Evolutionary conservation across 2,113 vertebrate species (phyloP).

Genomic region (Pelvicachromis taeniatus): DNA sequence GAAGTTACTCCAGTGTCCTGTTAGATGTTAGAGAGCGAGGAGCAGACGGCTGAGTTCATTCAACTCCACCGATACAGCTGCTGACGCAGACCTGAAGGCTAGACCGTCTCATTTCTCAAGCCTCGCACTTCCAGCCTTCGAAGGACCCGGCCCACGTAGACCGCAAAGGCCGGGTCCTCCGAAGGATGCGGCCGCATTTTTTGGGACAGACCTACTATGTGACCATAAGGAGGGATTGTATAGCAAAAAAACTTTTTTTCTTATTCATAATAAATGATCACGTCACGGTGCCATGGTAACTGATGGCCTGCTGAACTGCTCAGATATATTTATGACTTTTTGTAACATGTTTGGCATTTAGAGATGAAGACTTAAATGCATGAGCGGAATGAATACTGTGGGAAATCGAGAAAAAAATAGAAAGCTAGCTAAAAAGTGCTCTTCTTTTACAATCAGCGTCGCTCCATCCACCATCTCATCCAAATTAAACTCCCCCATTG

Average conservation of each 20-base stretch:
- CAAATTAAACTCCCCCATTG: not conserved
- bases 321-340: not conserved
- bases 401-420: not conserved
- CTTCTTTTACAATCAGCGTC: not conserved
- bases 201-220: too few species aligned
- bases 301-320: not conserved
- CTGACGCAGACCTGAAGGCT: too few species aligned
- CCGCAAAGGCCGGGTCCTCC: too few species aligned
- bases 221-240: too few species aligned
- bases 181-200: too few species aligned
- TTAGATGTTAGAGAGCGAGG: too few species aligned
- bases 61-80: too few species aligned
- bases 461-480: not conserved
- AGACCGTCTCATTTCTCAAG: too few species aligned
- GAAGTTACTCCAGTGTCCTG: too few species aligned
- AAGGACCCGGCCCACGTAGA: too few species aligned
- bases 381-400: not conserved
- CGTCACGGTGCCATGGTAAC: not conserved
- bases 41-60: too few species aligned
- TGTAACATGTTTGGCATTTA: not conserved
- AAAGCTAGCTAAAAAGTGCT: not conserved
- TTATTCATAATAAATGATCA: not conserved
- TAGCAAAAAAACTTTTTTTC: not conserved
- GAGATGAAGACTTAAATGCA: not conserved
- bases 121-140: too few species aligned